A percentile compares a stretch with the other conserved stretches of the same genome.
Conservation (phyloP, 2,888 invertebrate species). For the Rotaria sp. region DNA sequence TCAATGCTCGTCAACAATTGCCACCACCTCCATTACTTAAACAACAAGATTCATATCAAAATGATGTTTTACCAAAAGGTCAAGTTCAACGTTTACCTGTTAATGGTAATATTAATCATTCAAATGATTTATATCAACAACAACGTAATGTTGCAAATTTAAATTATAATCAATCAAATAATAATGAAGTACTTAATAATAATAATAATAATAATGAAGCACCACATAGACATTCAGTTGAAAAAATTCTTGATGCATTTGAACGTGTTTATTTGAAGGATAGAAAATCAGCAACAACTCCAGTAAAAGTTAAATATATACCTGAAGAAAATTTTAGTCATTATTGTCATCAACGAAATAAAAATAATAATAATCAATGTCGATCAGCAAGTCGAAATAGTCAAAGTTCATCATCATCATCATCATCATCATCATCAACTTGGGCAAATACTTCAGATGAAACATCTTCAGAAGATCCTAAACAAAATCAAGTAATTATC, state of each 20-base stretch:
- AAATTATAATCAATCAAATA: slow-evolving; percentile 23
- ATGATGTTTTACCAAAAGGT: no score
- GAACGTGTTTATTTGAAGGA: neutral
- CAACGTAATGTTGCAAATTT: neutral
- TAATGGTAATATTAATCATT: neutral
- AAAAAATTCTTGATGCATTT: slow-evolving; percentile 26
- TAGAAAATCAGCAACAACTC: neutral
- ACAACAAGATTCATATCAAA: neutral
- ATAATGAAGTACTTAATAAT: neutral
- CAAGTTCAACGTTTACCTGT: no score
- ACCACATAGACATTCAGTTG: neutral
- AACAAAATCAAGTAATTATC: neutral
- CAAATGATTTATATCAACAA: neutral
- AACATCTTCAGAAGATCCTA: neutral
- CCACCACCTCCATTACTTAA: neutral
- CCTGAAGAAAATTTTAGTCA: neutral
- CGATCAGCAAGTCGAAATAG: neutral
- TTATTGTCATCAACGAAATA: neutral
- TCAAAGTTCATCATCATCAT: neutral
- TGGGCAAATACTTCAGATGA: neutral
- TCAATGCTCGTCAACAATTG: neutral
- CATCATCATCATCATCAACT: neutral
- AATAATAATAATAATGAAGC: neutral
- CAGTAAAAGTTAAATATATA: slow-evolving; percentile 17
- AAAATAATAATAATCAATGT: neutral